Base-by-base conservation (phyloP, 2,113 vertebrate species). In the Condylura cristata region DNA sequence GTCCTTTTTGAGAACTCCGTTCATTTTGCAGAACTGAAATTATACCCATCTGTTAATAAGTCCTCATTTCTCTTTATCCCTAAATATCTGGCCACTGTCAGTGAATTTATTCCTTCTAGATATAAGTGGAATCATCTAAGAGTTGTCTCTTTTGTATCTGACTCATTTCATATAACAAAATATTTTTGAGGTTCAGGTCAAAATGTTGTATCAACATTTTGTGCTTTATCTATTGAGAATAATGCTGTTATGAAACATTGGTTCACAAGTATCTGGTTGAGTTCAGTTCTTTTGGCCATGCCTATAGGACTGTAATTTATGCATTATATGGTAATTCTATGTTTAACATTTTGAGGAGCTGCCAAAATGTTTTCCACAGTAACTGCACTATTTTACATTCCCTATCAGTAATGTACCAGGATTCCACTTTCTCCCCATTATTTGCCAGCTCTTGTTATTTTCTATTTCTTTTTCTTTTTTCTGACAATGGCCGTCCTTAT, bases 31-130 rank as follows among this genome's bases (percentile, higher is more conserved):
- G 9, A 48, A 63, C 41, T 90, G 41, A 72, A 61, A 46, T 53
- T 86, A 56, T 78, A 22, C 12, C 30, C 12, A 32, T 58, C 68
- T 41, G n/a, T 7, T 58, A 72, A 34, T 34, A 46, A 60, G 5
- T 60, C 8, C 30, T 1, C 8, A 12, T n/a, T 1, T 17, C 22
- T 26, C 28, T 8, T 9, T 6, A 6, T 3, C 22, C 24, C 6
- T 2, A 24, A 68, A 26, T 10, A 1, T 2, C 24, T 75, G 68
- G 41, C 44, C 51, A 32, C 44, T 24, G 22, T 46, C 28, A 44
- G 13, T 61, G 18, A 72, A 32, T 63, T 48, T 75, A 10, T 13
- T 5, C 85, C 48, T 48, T 75, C 5, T 61, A 61, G 39, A 34
- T 11, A 22, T 66, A 53, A 68, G 74, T 89, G 74, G 48, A 65